These are phyloP conservation scores for Drosophila vallismaia DNA, from an alignment of 2,888 invertebrate genomes.

Conservation along the genomic window DNA sequence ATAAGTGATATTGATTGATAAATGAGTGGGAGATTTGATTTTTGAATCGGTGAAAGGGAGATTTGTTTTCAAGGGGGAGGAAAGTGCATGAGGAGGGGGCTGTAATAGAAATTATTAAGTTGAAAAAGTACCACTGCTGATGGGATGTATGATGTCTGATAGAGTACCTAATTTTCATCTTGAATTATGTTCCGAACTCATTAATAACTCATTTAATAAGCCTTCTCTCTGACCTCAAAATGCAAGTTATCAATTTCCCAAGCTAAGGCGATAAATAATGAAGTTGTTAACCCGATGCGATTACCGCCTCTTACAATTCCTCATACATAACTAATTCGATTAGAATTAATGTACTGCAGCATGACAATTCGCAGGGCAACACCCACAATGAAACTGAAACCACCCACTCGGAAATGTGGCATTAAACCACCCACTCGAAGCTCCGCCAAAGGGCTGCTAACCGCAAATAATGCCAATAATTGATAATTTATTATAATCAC, in stretches of 20 bases:
- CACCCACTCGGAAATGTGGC: conserved; percentile 21
- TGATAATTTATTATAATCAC: conserved; percentile 79
- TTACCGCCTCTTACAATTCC: conserved; percentile 39
- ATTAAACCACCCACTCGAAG: conserved; percentile 21
- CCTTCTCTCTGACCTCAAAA: conserved; percentile 6
- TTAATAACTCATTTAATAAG: conserved; percentile 29
- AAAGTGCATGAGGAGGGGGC: conserved; percentile 25
- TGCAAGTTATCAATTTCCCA: conserved; percentile 27
- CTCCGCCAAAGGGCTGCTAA: conserved; percentile 14
- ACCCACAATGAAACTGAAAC: conserved; percentile 41
- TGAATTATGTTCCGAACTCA: not conserved
- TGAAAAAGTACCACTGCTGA: not conserved
- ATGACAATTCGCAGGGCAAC: conserved; percentile 58
- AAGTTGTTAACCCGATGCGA: conserved; percentile 27
- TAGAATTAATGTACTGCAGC: conserved; percentile 70
- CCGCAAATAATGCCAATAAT: conserved; percentile 70
- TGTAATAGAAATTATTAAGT: not conserved
- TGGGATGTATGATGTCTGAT: not conserved
- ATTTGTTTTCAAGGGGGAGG: not conserved
- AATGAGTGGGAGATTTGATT: conserved; percentile 53
- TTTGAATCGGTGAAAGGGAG: conserved; percentile 6
- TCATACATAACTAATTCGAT: conserved; percentile 67
- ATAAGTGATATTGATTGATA: conserved; percentile 75
- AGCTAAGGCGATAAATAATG: conserved; percentile 34
- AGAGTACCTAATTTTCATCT: not conserved